Conservation (phyloP, 2,888 invertebrate genomes). For the Dryocosmus kuriphilus region DNA sequence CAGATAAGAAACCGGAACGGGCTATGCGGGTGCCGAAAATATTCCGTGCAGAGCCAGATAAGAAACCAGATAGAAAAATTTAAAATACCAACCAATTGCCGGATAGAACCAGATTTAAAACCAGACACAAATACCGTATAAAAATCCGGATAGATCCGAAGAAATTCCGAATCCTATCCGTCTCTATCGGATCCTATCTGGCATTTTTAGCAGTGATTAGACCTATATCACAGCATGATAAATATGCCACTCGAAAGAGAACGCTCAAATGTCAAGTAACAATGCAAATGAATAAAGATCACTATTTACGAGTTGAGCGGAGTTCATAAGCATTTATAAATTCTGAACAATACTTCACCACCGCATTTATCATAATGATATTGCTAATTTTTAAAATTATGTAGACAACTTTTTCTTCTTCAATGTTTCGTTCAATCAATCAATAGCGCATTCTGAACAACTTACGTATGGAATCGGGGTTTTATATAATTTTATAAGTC, state of each 20-base stretch:
- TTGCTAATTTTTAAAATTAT: neutral
- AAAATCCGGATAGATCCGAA: too few relatives aligned
- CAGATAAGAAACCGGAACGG: too few relatives aligned
- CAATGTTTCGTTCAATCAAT: neutral
- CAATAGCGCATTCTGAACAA: neutral
- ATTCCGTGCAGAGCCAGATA: too few relatives aligned
- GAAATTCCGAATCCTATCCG: too few relatives aligned
- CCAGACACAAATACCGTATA: too few relatives aligned
- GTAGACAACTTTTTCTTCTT: neutral
- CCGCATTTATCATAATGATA: neutral
- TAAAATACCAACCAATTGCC: too few relatives aligned
- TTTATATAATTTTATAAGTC: neutral
- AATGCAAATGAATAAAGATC: slow-evolving; percentile 17
- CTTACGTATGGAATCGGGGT: neutral
- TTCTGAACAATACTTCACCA: neutral
- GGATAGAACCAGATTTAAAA: too few relatives aligned
- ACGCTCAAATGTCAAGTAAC: slow-evolving; percentile 8
- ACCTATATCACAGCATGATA: neutral
- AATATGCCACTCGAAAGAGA: neutral
- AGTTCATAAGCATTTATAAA: slow-evolving; percentile 14
- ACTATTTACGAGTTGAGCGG: neutral
- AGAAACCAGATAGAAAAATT: too few relatives aligned
- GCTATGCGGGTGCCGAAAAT: too few relatives aligned
- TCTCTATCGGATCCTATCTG: too few relatives aligned
- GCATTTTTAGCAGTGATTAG: neutral